Conservation (phyloP, 37 sponge, comb jelly and placozoan genomes). For the Bolinopsis microptera region DNA sequence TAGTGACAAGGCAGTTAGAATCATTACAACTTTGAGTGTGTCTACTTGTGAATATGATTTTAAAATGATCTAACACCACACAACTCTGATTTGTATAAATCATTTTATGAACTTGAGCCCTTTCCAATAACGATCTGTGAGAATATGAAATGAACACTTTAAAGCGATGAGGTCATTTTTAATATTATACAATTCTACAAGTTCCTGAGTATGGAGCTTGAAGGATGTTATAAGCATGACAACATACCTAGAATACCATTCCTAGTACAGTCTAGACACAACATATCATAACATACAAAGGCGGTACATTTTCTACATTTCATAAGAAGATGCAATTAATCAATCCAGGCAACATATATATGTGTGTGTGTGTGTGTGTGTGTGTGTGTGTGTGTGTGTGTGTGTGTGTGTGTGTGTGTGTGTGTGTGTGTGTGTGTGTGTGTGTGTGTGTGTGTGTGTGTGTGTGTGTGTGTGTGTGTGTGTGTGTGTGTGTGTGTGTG, state of each 20-base stretch:
- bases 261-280: no score
- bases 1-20: neutral
- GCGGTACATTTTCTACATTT: no score
- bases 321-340: no score
- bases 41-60: neutral
- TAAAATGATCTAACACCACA: neutral
- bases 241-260: no score
- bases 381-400: slow-evolving; percentile 71
- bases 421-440: slow-evolving; percentile 71
- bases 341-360: no score
- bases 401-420: slow-evolving; percentile 71
- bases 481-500: slow-evolving; percentile 71
- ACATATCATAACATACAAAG: no score
- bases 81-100: neutral
- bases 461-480: slow-evolving; percentile 71
- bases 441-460: slow-evolving; percentile 70
- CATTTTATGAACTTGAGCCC: neutral
- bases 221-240: no score
- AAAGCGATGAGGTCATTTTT: neutral
- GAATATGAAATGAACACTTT: neutral
- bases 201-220: neutral
- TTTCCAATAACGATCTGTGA: neutral
- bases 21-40: neutral
- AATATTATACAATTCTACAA: neutral
- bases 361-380: slow-evolving; percentile 70